phyloP scores from a whole-genome alignment of 2,888 invertebrate genomes.

The Petrolisthes manimaculis region DNA sequence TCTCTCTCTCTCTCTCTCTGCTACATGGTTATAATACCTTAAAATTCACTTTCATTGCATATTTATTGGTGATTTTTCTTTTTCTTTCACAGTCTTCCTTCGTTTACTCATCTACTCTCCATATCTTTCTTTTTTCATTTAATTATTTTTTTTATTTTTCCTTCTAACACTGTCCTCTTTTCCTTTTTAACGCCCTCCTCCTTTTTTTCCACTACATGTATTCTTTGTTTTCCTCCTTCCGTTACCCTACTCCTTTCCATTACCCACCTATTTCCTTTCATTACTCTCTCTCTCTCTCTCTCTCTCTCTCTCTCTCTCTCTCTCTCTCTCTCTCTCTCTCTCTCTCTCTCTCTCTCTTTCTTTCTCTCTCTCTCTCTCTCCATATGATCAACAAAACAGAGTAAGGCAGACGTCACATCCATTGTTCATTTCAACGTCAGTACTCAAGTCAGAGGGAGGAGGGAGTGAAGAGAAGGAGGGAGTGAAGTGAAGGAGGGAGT shows the following conservation, averaged over 20 bases:
- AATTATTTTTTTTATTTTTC: too few relatives aligned
- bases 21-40: background rate
- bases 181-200: background rate
- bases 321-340: background rate
- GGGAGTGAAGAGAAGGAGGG: too few relatives aligned
- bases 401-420: too few relatives aligned
- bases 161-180: too few relatives aligned
- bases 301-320: constrained; percentile 9
- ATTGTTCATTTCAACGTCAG: too few relatives aligned
- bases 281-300: background rate
- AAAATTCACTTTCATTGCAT: background rate
- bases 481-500: too few relatives aligned
- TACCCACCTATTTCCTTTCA: background rate
- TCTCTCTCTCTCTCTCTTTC: background rate
- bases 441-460: too few relatives aligned
- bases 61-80: background rate
- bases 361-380: background rate
- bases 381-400: background rate
- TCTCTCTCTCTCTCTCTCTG: background rate
- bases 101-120: background rate
- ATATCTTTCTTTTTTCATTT: too few relatives aligned
- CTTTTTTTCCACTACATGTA: background rate
- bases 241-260: background rate
- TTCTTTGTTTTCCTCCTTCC: background rate
- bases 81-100: background rate